Evolutionary conservation across 2,888 invertebrate species (phyloP).

Genomic region (Panzeria rudis): DNA sequence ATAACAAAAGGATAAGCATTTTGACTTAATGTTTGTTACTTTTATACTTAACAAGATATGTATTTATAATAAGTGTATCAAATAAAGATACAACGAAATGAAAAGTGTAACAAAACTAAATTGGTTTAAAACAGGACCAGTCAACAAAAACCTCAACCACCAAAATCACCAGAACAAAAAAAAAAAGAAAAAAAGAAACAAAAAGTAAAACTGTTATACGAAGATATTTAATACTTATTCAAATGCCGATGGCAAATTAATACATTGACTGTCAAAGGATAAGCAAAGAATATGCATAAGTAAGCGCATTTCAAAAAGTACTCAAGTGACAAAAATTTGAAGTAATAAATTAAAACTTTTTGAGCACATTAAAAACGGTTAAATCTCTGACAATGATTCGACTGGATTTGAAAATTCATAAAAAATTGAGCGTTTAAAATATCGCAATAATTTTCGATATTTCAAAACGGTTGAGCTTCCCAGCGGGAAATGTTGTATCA

Average conservation of each 20-base stretch:
- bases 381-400: no score
- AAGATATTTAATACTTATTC: slow-evolving; percentile 60
- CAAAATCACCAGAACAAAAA: slow-evolving; percentile 8
- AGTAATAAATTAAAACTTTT: no score
- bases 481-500: no score
- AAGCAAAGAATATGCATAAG: neutral
- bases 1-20: slow-evolving; percentile 58
- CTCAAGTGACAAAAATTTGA: neutral
- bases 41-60: slow-evolving; percentile 8
- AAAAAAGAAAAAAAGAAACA: slow-evolving; percentile 8
- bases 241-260: slow-evolving; percentile 70
- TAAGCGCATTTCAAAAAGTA: neutral
- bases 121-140: slow-evolving; percentile 47
- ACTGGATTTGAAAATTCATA: no score
- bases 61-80: slow-evolving; percentile 16
- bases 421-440: no score
- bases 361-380: no score
- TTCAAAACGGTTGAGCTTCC: no score
- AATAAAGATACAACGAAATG: slow-evolving; percentile 21
- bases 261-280: slow-evolving; percentile 35
- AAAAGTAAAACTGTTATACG: neutral
- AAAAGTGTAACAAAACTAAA: slow-evolving; percentile 30
- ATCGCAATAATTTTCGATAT: no score
- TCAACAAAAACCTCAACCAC: neutral
- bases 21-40: slow-evolving; percentile 46